Conservation (phyloP, 2,797 vertebrate genomes). For the Sebastes kiyomatsui region DNA sequence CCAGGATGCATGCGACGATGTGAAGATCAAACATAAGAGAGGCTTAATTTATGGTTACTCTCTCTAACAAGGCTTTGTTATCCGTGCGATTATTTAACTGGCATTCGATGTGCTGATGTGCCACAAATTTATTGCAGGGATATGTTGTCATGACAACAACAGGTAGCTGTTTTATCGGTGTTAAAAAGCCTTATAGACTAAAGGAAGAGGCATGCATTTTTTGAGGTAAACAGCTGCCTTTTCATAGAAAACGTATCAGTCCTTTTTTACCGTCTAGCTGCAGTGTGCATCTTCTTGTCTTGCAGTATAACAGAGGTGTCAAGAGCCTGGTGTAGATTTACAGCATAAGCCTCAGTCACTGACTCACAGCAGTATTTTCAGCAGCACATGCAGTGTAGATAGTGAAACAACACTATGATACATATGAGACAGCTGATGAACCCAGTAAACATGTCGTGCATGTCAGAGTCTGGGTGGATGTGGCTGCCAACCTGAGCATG, state of each 20-base stretch:
- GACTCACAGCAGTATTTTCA: not conserved
- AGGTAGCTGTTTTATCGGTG: constrained; percentile 45
- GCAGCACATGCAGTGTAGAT: not conserved
- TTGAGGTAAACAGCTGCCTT: not conserved
- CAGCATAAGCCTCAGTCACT: not conserved
- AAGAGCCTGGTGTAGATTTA: not conserved
- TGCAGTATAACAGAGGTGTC: not conserved
- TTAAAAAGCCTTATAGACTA: not conserved
- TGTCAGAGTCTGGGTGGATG: not conserved
- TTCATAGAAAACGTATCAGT: not conserved
- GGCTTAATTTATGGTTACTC: not conserved
- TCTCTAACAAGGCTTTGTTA: not conserved
- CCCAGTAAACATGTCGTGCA: not conserved
- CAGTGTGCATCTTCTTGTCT: not conserved
- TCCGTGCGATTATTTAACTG: not conserved
- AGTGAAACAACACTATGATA: not conserved
- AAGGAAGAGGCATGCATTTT: not conserved
- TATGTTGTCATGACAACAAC: constrained; percentile 75
- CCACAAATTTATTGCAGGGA: not conserved
- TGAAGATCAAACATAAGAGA: not conserved
- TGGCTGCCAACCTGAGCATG: not conserved
- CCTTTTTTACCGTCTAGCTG: not conserved
- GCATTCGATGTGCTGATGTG: not conserved
- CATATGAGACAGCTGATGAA: not conserved
- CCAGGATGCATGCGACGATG: constrained; percentile 3